Evolutionary conservation across 2,888 invertebrate genomes (phyloP).

Genomic region (Anticlea derivata): DNA sequence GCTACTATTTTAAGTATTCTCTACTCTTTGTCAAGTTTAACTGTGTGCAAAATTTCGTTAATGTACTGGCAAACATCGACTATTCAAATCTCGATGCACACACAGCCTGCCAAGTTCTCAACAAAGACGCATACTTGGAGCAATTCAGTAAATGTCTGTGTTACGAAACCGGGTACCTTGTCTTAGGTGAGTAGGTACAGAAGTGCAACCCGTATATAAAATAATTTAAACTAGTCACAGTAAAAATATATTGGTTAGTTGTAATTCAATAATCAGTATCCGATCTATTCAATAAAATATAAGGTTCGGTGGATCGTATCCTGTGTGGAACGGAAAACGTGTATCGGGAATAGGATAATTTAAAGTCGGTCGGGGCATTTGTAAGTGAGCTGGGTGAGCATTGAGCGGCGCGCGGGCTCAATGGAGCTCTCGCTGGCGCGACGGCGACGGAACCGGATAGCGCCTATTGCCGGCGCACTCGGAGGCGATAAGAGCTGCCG

Average conservation of each 20-base stretch:
- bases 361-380: constrained; percentile 63
- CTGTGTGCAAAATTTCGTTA: constrained; percentile 46
- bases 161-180: constrained; percentile 16
- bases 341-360: constrained; percentile 66
- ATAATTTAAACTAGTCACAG: not conserved
- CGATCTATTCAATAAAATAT: constrained; percentile 14
- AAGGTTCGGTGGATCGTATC: constrained; percentile 31
- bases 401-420: constrained; percentile 54
- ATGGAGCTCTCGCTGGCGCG: constrained; percentile 58
- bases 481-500: constrained; percentile 69
- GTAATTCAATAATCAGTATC: constrained; percentile 1
- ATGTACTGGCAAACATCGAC: constrained; percentile 41
- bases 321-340: constrained; percentile 43
- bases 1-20: constrained; percentile 5
- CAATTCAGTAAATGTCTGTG: constrained; percentile 27
- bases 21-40: constrained; percentile 46
- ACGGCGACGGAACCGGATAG: constrained; percentile 80
- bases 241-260: not conserved
- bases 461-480: constrained; percentile 78
- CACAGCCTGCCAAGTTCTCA: constrained; percentile 35
- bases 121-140: constrained; percentile 31
- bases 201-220: not conserved
- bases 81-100: constrained; percentile 37
- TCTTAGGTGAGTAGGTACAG: not conserved
- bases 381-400: constrained; percentile 46